Base-by-base conservation (phyloP, 2,797 vertebrate genomes). In the Hippoglossus hippoglossus region DNA sequence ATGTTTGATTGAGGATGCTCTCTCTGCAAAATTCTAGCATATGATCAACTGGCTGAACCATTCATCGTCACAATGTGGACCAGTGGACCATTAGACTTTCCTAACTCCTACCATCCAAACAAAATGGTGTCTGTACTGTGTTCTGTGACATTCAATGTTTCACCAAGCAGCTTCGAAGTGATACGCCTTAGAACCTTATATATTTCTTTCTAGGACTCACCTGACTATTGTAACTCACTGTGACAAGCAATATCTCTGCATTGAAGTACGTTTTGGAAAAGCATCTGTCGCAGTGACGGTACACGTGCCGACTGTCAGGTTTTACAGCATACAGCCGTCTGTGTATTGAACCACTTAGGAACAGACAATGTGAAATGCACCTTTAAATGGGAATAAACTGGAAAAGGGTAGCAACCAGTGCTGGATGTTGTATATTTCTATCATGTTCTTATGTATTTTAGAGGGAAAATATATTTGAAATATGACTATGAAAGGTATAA, bases 401-500 rank as follows among this genome's bases (percentile, higher is more conserved):
- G 31, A 61, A 51, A 71, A 56, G 25, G 75, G 70, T 77, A 81
- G 84, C 83, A 82, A 87, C 84, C 81, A 83, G 75, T 91, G 79
- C 86, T 87, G 91, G 80, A 73, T 91, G 87, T 91, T 92, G 87
- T 92, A 91, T 92, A 91, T 92, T 83, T 93, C 87, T 92, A 89
- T 94, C 86, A 93, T 91, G 91, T 93, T 91, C 82, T 89, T 69
- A 92, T 92, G 79, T 93, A 93, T 93, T 93, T 93, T 93, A 92
- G 87, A 94, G 82, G 89, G 88, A 92, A 86, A 91, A 87, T 93
- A 92, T 93, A 93, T 94, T 94, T 95, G 92, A 94, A 90, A 93
- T 90, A 91, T 93, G 91, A 93, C 83, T 84, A 86, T 88, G 87
- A 90, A 90, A 88, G 90, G 89, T 89, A 92, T 87, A 89, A 95